Base-by-base conservation (phyloP, 1,140 invertebrate species). In the Macrosteles quadrilineatus region DNA sequence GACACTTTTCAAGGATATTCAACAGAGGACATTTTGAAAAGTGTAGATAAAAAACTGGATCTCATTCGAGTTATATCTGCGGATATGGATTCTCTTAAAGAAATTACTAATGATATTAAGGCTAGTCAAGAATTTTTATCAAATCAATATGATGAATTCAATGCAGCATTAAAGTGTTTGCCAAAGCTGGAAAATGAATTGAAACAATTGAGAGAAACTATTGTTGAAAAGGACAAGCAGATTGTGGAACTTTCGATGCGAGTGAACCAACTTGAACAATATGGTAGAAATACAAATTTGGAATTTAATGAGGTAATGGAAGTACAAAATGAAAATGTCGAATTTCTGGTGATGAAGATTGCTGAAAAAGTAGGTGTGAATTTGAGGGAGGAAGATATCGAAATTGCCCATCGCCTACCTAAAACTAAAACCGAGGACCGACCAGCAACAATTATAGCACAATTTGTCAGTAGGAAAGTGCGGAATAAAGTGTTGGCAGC, bases 341-440 rank as follows among this genome's bases (percentile, higher is more conserved):
- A 50, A 4, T 4, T 9, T 11, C 4, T 50, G n/a, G 47, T 50
- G 21, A 50, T 6, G 4, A 50, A 50, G 21, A 50, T 50, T 21
- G 6, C 47, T 19, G 32, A 36, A 36, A 36, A n/a, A 36, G 32
- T 36, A 6, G 32, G 32, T 36, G 32, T 36, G 14, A 4, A 50
- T 9, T 50, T 50, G n/a, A 50, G n/a, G 47, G 47, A 50, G n/a
- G 47, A 50, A n/a, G 47, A 50, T 4, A 50, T 50, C n/a, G 47
- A 50, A 50, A n/a, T 21, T 9, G 47, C 47, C n/a, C 47, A 50
- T 17, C 14, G 47, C 4, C n/a, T 50, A 4, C 47, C 47, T 50
- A 50, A 50, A 50, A 21, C 47, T 4, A 21, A 50, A 50, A 17
- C 21, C 4, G 21, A 50, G n/a, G n/a, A 50, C n/a, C 6, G 47